Evolutionary conservation across 2,113 vertebrate species (phyloP).

Genomic region (Zeus faber): DNA sequence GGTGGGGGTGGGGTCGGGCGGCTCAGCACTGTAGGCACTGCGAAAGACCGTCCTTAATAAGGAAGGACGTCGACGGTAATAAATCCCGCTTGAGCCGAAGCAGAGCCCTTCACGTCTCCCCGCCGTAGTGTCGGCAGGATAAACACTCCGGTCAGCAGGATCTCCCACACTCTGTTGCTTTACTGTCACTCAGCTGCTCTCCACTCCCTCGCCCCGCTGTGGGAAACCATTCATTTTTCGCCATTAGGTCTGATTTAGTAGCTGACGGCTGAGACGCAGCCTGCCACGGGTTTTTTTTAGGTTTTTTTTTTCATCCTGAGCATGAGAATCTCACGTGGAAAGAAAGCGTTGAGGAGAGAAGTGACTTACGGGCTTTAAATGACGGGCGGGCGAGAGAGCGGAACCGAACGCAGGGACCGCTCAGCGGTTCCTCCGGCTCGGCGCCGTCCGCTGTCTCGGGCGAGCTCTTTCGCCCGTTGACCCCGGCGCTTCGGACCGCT

Average conservation of each 20-base stretch:
- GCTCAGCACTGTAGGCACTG: constrained; percentile 36
- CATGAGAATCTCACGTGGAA: not conserved
- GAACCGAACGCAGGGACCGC: constrained; percentile 20
- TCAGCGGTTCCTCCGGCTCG: constrained; percentile 67
- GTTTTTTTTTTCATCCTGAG: not conserved
- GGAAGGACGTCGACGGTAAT: constrained; percentile 56
- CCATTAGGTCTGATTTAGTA: constrained; percentile 56
- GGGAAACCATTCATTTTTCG: constrained; percentile 43
- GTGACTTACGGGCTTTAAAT: constrained; percentile 12
- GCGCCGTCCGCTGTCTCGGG: constrained; percentile 47
- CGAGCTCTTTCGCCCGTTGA: constrained; percentile 39
- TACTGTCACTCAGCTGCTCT: constrained; percentile 58
- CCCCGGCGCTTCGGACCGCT: constrained; percentile 27
- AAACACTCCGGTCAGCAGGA: constrained; percentile 69
- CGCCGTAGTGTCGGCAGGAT: constrained; percentile 58
- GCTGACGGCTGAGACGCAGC: constrained; percentile 35
- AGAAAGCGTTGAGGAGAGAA: not conserved
- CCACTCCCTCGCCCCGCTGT: constrained; percentile 42
- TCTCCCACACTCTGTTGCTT: constrained; percentile 54
- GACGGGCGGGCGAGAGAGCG: not conserved
- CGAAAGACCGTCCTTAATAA: constrained; percentile 64
- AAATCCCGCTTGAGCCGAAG: constrained; percentile 64
- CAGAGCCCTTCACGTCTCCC: constrained; percentile 53
- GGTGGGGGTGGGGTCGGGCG: not conserved
- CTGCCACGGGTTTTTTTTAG: too few species aligned